A percentile compares a stretch with the other conserved stretches of the same genome.
phyloP scores from a whole-genome alignment of 2,888 invertebrate species.

The Conus canariensis region DNA sequence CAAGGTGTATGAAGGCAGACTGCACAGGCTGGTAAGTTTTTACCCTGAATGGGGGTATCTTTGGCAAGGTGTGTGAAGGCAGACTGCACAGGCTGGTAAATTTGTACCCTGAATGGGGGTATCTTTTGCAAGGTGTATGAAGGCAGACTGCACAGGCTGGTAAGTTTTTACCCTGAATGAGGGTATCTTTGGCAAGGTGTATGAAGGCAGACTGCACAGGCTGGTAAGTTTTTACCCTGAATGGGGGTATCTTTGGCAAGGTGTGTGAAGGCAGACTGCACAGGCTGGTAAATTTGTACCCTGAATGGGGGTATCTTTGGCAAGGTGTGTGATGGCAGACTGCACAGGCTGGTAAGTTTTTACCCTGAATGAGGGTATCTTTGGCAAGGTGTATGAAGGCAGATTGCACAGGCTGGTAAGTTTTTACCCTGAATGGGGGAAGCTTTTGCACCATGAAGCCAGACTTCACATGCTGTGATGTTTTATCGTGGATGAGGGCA shows the following conservation, averaged over 20 bases:
- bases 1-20: slow-evolving; percentile 87
- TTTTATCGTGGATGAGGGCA: slow-evolving; percentile 84
- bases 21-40: slow-evolving; percentile 66
- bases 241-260: slow-evolving; percentile 97
- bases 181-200: no score
- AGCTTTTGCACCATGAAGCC: no score
- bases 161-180: slow-evolving; percentile 83
- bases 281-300: no score
- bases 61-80: slow-evolving; percentile 93
- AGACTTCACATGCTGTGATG: no score
- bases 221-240: no score
- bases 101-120: slow-evolving; percentile 88
- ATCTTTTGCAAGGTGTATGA: slow-evolving; percentile 97
- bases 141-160: slow-evolving; percentile 71
- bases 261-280: slow-evolving; percentile 83
- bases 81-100: slow-evolving; percentile 68
- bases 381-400: slow-evolving; percentile 92
- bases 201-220: no score
- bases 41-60: slow-evolving; percentile 94
- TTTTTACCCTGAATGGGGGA: slow-evolving; percentile 83
- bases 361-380: slow-evolving; percentile 94
- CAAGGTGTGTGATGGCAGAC: slow-evolving; percentile 87
- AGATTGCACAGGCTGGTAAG: slow-evolving; percentile 68
- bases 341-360: slow-evolving; percentile 66
- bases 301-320: slow-evolving; percentile 93